These are phyloP conservation scores for Acanthornis magna DNA, from an alignment of 2,797 vertebrate species.

Conservation along the genomic window DNA sequence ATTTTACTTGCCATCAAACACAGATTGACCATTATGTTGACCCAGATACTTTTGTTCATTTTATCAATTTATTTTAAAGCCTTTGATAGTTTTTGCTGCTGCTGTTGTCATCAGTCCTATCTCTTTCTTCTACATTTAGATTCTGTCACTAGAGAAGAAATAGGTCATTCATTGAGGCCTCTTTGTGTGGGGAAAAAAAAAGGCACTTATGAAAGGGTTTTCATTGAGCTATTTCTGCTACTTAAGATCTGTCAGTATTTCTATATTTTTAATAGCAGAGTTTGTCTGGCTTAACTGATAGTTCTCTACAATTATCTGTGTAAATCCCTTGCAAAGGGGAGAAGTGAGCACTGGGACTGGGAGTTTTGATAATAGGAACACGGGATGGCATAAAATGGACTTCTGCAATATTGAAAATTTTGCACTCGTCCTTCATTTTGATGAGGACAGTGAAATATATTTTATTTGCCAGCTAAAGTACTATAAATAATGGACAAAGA, in stretches of 20 bases:
- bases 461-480: neutral
- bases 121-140: neutral
- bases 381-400: neutral
- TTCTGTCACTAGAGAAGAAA: neutral
- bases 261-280: neutral
- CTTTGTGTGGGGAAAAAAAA: neutral
- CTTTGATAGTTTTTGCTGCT: neutral
- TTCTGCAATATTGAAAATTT: neutral
- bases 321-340: neutral
- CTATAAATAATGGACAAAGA: neutral
- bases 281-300: neutral
- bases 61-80: slow-evolving; percentile 12
- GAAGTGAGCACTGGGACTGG: neutral
- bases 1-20: neutral
- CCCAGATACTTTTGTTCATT: neutral
- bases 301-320: neutral
- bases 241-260: neutral
- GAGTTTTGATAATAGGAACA: neutral
- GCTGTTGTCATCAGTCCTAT: neutral
- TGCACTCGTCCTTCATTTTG: neutral
- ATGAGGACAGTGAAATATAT: neutral
- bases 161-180: neutral
- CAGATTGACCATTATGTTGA: neutral
- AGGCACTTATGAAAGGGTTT: neutral
- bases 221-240: neutral